A percentile compares a stretch with the other conserved stretches of the same genome.
These are phyloP conservation scores for Mythimna lalbum DNA, from an alignment of 2,888 invertebrate genomes.

Conservation along the genomic window DNA sequence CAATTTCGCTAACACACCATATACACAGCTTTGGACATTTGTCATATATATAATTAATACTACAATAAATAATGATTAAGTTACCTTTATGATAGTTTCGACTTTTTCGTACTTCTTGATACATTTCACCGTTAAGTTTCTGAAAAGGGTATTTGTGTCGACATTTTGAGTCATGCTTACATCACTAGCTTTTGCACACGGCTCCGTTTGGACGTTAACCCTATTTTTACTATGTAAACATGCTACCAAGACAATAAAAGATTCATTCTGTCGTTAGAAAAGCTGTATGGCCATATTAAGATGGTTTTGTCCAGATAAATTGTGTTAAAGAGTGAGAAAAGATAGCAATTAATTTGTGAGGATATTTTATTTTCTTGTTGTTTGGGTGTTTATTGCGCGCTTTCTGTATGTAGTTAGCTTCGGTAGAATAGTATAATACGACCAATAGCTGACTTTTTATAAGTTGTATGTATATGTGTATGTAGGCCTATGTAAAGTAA, in stretches of 20 bases:
- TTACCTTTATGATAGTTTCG: constrained; percentile 42
- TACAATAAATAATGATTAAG: constrained; percentile 61
- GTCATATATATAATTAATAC: constrained; percentile 63
- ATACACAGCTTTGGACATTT: constrained; percentile 60
- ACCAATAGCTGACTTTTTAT: too few species aligned
- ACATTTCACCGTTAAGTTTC: constrained; percentile 61
- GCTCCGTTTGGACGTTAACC: constrained; percentile 57
- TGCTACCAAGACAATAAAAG: constrained; percentile 47
- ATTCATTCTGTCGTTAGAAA: constrained; percentile 56
- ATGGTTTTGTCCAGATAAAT: constrained; percentile 42
- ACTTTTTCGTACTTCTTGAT: constrained; percentile 40
- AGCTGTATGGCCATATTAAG: constrained; percentile 50
- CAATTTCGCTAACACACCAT: constrained; percentile 70
- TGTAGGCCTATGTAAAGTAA: too few species aligned
- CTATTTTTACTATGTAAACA: constrained; percentile 59
- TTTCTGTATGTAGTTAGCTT: constrained; percentile 1
- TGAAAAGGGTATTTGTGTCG: constrained; percentile 62
- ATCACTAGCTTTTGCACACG: constrained; percentile 66
- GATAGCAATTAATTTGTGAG: constrained; percentile 26
- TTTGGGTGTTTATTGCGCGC: constrained; percentile 3
- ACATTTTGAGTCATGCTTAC: constrained; percentile 57
- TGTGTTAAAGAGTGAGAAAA: constrained; percentile 23
- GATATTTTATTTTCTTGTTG: constrained; percentile 17
- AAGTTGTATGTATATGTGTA: too few species aligned
- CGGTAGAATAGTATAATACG: not conserved